These are phyloP conservation scores for Cotesia vestalis DNA, from an alignment of 1,140 invertebrate species.

Conservation along the genomic window DNA sequence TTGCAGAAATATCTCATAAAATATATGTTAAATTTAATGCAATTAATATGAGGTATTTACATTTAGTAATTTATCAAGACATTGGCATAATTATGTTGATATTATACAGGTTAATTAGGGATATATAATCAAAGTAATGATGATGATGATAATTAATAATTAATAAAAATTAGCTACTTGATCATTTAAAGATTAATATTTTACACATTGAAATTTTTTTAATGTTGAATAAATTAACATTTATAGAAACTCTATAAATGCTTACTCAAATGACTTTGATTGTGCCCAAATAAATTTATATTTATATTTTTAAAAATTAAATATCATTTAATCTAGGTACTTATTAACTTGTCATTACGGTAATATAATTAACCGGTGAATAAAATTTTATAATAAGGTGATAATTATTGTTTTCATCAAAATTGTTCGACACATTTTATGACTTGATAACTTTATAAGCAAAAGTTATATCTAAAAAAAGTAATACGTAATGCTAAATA, in stretches of 20 bases:
- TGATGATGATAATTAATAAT: no score
- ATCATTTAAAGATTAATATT: no score
- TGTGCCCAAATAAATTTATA: no score
- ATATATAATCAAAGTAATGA: neutral
- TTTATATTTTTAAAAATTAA: no score
- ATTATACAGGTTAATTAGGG: constrained; percentile 1
- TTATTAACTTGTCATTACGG: no score
- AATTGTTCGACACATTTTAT: constrained; percentile 12
- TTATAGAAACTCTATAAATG: no score
- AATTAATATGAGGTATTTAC: neutral
- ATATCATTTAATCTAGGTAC: no score
- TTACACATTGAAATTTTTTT: no score
- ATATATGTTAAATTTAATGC: constrained; percentile 6
- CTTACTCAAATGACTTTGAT: neutral
- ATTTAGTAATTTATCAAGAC: constrained; percentile 15
- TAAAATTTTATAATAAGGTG: no score
- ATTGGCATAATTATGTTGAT: constrained; percentile 30
- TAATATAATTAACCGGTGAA: no score
- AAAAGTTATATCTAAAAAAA: neutral
- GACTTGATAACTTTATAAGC: constrained; percentile 17
- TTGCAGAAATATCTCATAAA: neutral
- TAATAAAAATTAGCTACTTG: no score
- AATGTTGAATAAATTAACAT: no score
- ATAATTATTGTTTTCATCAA: constrained; percentile 4
- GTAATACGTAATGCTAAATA: neutral